Evolutionary conservation across 2,888 invertebrate genomes (phyloP), one percentile per base, ranked within the genome.

Genomic region (Panopea generosa): DNA sequence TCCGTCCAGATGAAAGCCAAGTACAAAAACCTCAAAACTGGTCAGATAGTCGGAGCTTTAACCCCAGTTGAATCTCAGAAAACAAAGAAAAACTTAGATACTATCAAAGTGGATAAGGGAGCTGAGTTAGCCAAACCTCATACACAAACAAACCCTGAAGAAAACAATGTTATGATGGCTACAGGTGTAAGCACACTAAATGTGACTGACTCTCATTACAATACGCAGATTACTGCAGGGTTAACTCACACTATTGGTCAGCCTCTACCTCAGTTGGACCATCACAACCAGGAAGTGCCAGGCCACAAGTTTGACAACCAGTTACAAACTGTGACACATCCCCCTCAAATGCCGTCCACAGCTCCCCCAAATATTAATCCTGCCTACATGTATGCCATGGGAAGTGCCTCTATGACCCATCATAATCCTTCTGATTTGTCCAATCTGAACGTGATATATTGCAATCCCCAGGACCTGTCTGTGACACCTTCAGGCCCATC

Each of bases 1-100:
- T 67, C 62, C 61, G 73, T 73, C 9, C 67, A 73, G 62, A 73
- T 73, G 73, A 73, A 73, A 38, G 73, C 73, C 22, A 67, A 57
- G 49, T 73, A 73, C 26, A 73, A 73, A 33, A 61, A 73, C 45
- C 49, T 67, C 27, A 67, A 73, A 57, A 73, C 61, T 52, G 73
- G 73, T 11, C 56, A 73, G 26, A 73, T 73, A 50, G 26, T 73
- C 4, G 73, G 73, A 1, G 20, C 29, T 24, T 40, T 59, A 2
- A 26, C 4, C 22, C 14, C 7, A 7, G 52, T 6, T 14, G 52
- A 45, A 20, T 20, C 45, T 20, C 45, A 16, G 45, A 45, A 45
- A 45, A 18, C 3, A 3, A 45, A 20, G 45, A 45, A 45, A 45
- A 18, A 16, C 16, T 16, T n/a, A 3, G 45, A 45, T 9, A 18